Base-by-base conservation (phyloP, 2,888 invertebrate genomes). In the Pheosia tremula region DNA sequence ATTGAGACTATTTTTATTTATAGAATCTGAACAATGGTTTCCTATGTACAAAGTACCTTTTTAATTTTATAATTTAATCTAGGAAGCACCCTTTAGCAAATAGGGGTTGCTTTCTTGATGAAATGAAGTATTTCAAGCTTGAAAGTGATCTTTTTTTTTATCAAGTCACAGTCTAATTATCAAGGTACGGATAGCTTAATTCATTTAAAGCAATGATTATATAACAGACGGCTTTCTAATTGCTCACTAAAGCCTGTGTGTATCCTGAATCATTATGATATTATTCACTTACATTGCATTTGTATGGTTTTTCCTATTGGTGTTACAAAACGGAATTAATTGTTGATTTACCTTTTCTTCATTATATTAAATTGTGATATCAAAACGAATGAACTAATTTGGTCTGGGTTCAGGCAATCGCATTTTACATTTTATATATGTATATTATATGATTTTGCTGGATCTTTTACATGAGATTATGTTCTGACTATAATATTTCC, bases 91-190 rank as follows among this genome's bases (percentile, higher is more conserved):
- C 50, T 8, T 53, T 53, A n/a, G 50, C 24, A 24, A 24, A 24
- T 24, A 24, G 24, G 24, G 24, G 24, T 2, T 1, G 24, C 24
- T 24, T 24, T 24, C 24, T 24, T 24, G 24, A 24, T 24, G 24
- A 24, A 24, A 24, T 24, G 24, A 24, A 24, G 24, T 24, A 24
- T 24, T 24, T 24, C 24, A 24, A 24, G 24, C 24, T 24, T 24
- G 24, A 24, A 37, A 53, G 9, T 56, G 3, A 6, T 24, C 36
- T 43, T 13, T 56, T 56, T 9, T 43, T 4, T 56, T 8, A 56
- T 56, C 60, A 59, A 61, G 75, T 75, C 66, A 74, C 70, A 74
- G 52, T 75, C 77, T 74, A 74, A 70, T 75, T 74, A 66, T 58
- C 62, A 39, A 57, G 60, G 38, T 38, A 58, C 63, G 66, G 62